Base-by-base conservation (phyloP, 2,888 invertebrate genomes). In the Meandrusa payeni region DNA sequence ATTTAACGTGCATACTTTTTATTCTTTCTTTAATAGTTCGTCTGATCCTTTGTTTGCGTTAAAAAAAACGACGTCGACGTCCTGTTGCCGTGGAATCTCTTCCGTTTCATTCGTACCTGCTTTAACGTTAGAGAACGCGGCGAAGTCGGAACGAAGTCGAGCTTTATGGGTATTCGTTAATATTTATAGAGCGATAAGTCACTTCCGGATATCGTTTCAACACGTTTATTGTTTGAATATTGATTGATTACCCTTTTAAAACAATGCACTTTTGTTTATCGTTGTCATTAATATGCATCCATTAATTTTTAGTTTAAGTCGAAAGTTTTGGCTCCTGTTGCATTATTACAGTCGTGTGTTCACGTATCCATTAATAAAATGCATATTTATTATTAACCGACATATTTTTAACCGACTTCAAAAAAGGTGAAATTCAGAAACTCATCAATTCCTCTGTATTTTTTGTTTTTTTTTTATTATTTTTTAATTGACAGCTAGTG, bases 201-300 rank as follows among this genome's bases (percentile, higher is more conserved):
- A 58, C 57, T 64, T 64, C 64, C 72, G 69, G 68, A 65, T 59
- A 69, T 70, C 55, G 59, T 48, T 50, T 52, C 41, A 47, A 39
- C 51, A 29, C 47, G 53, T 46, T 57, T 61, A 62, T 64, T 65
- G 62, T 66, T 61, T 68, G 69, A 73, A 76, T 73, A 69, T 64
- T 67, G 67, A 72, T 72, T 61, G 55, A 51, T 45, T 45, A 41
- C 42, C n/a, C n/a, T n/a, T 41, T 48, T 52, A 49, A 50, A 45
- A 44, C 34, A 37, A 29, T 3, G 5, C 2, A n/a, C 23, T 12
- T 2, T 9, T 23, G 23, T 32, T 33, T 11, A n/a, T 33, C 12
- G 26, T 42, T 40, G 46, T 46, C 41, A 5, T 7, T 22, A 7
- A 22, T 22, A n/a, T n/a, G n/a, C n/a, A n/a, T n/a, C n/a, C n/a